A percentile compares a stretch with the other conserved stretches of the same genome.
Conservation (phyloP, 2,888 invertebrate genomes). For the Petrolisthes cinctipes region DNA sequence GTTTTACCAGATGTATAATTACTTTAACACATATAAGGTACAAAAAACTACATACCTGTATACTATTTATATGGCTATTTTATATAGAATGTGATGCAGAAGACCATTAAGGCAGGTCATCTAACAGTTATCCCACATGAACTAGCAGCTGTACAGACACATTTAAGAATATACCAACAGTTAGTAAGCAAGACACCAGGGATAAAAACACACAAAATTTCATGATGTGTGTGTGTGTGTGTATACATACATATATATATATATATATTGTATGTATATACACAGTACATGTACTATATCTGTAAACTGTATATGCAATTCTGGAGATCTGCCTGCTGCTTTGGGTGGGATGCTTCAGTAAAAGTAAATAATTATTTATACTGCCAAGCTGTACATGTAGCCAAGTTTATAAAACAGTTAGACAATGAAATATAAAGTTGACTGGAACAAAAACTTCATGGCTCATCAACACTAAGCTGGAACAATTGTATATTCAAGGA, state of each 20-base stretch:
- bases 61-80: not conserved
- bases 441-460: no score
- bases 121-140: not conserved
- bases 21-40: not conserved
- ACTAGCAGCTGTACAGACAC: slow-evolving; percentile 3
- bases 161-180: not conserved
- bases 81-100: slow-evolving; percentile 2
- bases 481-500: no score
- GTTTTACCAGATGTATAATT: no score
- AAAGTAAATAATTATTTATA: no score
- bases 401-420: no score
- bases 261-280: slow-evolving; percentile 33
- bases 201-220: not conserved
- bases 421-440: no score
- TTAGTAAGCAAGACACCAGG: not conserved
- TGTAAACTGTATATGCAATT: no score
- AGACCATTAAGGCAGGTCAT: not conserved
- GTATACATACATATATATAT: slow-evolving; percentile 16
- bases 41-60: not conserved
- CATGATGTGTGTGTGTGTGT: not conserved
- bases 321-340: no score
- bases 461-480: no score
- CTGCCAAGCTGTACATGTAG: no score
- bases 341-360: no score
- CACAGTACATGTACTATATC: not conserved